Percentiles rank a stretch among this genome's conserved stretches.
phyloP scores from a whole-genome alignment of 2,797 vertebrate species.

The Sebastes taczanowskii region DNA sequence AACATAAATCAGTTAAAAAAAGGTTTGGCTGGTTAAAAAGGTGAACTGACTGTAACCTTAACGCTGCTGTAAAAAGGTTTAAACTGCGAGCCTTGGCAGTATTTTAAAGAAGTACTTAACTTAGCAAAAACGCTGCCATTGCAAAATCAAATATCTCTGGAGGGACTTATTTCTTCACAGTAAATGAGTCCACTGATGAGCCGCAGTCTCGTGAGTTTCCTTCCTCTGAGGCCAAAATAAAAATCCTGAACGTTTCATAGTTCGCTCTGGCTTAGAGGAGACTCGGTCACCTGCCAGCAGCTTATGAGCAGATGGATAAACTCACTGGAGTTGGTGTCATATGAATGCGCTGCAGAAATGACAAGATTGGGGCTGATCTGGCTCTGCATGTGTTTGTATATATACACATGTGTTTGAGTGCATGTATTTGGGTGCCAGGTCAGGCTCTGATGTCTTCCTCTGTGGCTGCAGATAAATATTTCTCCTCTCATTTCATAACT shows the following conservation, averaged over 20 bases:
- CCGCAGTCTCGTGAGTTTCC: conserved; percentile 61
- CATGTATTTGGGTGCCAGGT: conserved; percentile 31
- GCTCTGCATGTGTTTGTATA: conserved; percentile 19
- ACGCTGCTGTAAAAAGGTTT: not conserved
- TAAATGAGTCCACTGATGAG: conserved; percentile 47
- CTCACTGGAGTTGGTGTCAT: conserved; percentile 8
- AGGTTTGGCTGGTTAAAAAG: not conserved
- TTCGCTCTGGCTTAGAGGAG: conserved; percentile 32
- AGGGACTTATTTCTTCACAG: conserved; percentile 46
- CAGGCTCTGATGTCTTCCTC: conserved; percentile 52
- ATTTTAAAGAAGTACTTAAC: conserved; percentile 45
- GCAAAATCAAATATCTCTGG: conserved; percentile 45
- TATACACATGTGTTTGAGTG: conserved; percentile 13
- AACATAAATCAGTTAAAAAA: not conserved
- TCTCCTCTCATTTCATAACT: conserved; percentile 60
- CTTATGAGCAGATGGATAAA: conserved; percentile 53
- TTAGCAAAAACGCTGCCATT: conserved; percentile 31
- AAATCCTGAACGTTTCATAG: conserved; percentile 45
- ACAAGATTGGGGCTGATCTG: conserved; percentile 9
- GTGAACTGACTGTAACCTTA: not conserved
- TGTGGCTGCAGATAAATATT: conserved; percentile 66
- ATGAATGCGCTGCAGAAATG: not conserved
- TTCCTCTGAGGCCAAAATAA: conserved; percentile 56
- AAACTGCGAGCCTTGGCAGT: conserved; percentile 35
- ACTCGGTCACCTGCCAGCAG: conserved; percentile 62